phyloP scores from a whole-genome alignment of 2,888 invertebrate species.

The Caenorhabditis sp. region DNA sequence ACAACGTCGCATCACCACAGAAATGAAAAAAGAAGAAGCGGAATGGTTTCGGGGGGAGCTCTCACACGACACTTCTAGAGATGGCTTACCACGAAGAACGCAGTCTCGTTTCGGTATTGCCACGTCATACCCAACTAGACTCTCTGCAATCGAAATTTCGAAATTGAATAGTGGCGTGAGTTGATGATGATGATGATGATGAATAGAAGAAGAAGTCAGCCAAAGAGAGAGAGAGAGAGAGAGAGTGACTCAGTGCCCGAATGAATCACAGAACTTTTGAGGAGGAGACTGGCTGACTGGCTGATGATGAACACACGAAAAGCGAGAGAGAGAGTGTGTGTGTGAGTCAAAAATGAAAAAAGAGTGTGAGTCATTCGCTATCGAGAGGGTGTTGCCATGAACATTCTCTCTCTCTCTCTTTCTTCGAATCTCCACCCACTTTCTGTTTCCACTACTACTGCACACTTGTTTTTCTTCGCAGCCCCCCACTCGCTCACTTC shows the following conservation, averaged over 20 bases:
- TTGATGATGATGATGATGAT: neutral
- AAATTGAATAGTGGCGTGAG: constrained; percentile 13
- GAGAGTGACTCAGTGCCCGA: neutral
- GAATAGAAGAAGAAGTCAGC: neutral
- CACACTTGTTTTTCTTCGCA: constrained; percentile 14
- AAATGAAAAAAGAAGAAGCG: neutral
- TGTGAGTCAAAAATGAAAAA: constrained; percentile 27
- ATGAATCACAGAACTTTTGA: too few relatives aligned
- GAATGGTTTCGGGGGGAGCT: neutral
- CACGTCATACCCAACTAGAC: constrained; percentile 27
- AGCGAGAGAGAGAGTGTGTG: neutral
- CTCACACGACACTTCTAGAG: neutral
- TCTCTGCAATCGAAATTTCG: neutral
- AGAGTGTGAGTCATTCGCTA: constrained; percentile 27
- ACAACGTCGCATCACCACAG: too few relatives aligned
- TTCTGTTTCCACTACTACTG: neutral
- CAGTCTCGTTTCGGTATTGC: constrained; percentile 37
- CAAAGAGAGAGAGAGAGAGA: neutral
- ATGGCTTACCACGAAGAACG: constrained; percentile 30
- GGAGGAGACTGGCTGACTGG: neutral
- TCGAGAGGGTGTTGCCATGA: constrained; percentile 35
- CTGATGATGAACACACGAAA: neutral
- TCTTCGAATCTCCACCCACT: constrained; percentile 39
- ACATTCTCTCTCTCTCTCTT: constrained; percentile 4
- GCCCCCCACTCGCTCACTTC: too few relatives aligned